phyloP scores from a whole-genome alignment of 1,140 invertebrate species.

The Bombyx mori region DNA sequence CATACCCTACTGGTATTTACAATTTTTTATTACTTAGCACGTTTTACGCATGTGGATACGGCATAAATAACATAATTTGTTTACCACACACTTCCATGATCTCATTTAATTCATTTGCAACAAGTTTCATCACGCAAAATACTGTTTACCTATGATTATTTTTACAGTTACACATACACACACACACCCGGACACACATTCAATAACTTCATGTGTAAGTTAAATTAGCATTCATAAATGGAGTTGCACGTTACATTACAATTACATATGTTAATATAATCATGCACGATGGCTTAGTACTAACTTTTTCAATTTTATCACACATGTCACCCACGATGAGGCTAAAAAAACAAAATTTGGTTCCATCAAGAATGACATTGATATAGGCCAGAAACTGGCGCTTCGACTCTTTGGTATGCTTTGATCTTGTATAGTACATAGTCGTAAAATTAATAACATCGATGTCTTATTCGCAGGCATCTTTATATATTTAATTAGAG shows the following conservation, averaged over 20 bases:
- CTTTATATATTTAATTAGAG: background rate
- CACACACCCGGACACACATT: background rate
- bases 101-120: constrained; percentile 11
- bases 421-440: constrained; percentile 15
- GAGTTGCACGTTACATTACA: constrained; percentile 5
- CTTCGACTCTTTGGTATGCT: constrained; percentile 11
- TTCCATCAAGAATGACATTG: constrained; percentile 21
- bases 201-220: background rate
- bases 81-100: constrained; percentile 16
- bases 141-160: too few species aligned
- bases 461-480: background rate
- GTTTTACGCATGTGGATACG: constrained; percentile 27
- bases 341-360: constrained; percentile 16
- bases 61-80: constrained; percentile 8
- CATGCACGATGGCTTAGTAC: constrained; percentile 13
- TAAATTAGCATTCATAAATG: background rate
- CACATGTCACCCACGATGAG: background rate
- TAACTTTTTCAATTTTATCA: constrained; percentile 14
- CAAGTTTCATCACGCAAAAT: too few species aligned
- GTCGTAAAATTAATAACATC: constrained; percentile 4
- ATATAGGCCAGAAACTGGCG: constrained; percentile 19
- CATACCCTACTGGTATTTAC: constrained; percentile 63
- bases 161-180: too few species aligned
- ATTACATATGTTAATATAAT: constrained; percentile 1
- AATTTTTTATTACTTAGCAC: constrained; percentile 39